A percentile compares a stretch with the other conserved stretches of the same genome.
These are phyloP conservation scores for Suillia variegata DNA, from an alignment of 2,888 invertebrate species.

Conservation along the genomic window DNA sequence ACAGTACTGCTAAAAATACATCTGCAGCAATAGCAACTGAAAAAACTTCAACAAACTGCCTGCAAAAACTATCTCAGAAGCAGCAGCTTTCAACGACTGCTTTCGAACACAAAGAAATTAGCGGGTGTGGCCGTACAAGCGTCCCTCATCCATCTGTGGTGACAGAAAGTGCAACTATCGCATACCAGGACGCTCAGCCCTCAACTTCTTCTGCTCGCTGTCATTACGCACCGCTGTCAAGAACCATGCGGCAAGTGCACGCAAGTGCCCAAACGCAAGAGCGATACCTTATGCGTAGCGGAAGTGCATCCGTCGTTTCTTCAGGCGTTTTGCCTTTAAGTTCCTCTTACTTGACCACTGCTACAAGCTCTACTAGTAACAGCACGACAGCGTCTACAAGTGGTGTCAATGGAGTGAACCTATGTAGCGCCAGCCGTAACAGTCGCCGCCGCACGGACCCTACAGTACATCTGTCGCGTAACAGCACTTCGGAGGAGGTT, in stretches of 20 bases:
- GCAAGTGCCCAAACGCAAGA: conserved; percentile 56
- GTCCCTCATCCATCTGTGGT: conserved; percentile 30
- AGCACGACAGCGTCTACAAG: conserved; percentile 18
- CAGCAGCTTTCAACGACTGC: conserved; percentile 37
- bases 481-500: conserved; percentile 23
- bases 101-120: conserved; percentile 37
- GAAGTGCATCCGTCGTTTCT: conserved; percentile 15
- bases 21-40: conserved; percentile 36
- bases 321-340: not conserved
- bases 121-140: conserved; percentile 51
- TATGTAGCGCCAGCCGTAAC: conserved; percentile 5
- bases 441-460: conserved; percentile 18
- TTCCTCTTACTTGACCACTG: not conserved
- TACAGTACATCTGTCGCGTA: conserved; percentile 14
- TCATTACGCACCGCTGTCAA: conserved; percentile 49
- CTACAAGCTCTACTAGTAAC: conserved; percentile 5
- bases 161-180: conserved; percentile 25
- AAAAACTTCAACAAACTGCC: conserved; percentile 28
- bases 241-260: conserved; percentile 49
- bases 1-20: conserved; percentile 22
- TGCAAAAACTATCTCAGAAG: conserved; percentile 21
- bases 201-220: conserved; percentile 56
- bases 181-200: conserved; percentile 47
- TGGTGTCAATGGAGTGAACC: conserved; percentile 16
- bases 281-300: conserved; percentile 43